Evolutionary conservation across 2,888 invertebrate species (phyloP).

Genomic region (Griposia aprilina): DNA sequence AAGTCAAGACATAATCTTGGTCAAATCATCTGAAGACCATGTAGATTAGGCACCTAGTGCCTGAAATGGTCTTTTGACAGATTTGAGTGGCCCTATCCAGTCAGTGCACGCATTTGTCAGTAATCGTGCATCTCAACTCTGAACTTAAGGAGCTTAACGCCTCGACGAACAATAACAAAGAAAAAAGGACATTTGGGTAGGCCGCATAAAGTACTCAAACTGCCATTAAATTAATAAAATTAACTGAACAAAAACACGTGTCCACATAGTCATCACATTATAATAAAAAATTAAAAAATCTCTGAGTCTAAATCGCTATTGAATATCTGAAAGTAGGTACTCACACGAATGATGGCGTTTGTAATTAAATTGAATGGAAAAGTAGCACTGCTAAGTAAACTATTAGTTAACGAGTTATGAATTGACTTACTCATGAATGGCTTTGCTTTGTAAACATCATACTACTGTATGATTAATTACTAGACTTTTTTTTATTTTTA

Average conservation of each 20-base stretch:
- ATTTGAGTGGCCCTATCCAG: neutral
- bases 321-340: conserved; percentile 27
- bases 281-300: neutral
- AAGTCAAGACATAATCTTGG: neutral
- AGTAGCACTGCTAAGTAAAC: conserved; percentile 26
- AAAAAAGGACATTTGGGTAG: neutral
- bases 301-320: neutral
- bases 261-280: neutral
- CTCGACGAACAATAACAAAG: neutral
- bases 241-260: neutral
- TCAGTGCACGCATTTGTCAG: neutral
- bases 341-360: conserved; percentile 6
- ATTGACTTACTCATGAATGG: conserved; percentile 16
- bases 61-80: neutral
- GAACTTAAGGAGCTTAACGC: neutral
- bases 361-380: conserved; percentile 19
- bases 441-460: conserved; percentile 1
- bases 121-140: neutral
- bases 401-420: conserved; percentile 22
- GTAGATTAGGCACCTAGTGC: no score
- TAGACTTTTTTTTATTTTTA: no score
- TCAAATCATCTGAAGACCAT: neutral
- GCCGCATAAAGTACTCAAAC: neutral
- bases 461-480: neutral
- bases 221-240: neutral